Base-by-base conservation (phyloP, 2,113 vertebrate genomes). In the Solea senegalensis region DNA sequence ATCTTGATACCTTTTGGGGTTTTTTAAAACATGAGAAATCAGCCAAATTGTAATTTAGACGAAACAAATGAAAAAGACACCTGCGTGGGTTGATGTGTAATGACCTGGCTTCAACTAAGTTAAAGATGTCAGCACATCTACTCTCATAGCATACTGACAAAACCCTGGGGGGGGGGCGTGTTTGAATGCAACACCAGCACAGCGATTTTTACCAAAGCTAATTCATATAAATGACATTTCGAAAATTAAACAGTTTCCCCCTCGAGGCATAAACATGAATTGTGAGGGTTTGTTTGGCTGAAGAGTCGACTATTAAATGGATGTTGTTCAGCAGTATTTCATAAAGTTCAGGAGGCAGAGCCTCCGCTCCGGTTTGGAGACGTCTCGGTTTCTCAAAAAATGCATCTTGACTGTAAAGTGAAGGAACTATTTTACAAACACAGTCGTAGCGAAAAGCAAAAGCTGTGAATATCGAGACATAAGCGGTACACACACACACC, bases 171-270 rank as follows among this genome's bases (percentile, higher is more conserved):
- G 21, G 21, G 21, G 21, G 21, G 21, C 21, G 5, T 55, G 53
- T 34, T 8, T 13, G 11, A 11, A 13, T 26, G 7, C 5, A 13
- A 39, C 45, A 10, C 13, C 53, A 14, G 26, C 53, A 12, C 27
- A 7, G 54, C 51, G 9, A 7, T 8, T 8, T 40, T 8, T 26
- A 39, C 14, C 45, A 45, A 51, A 68, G 27, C 53, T 15, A 27
- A 51, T 62, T 80, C 26, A 69, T 21, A 52, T 0, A 51, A 65
- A 65, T n/a, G 2, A n/a, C 27, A 69, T 58, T 48, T 45, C 10
- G 26, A 64, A 55, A 66, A 81, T 62, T n/a, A 61, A 65, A 63
- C 43, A 63, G 56, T 59, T 57, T 48, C 55, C 52, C 55, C 52
- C 13, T 39, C 59, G 48, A 48, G 13, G 59, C 34, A 48, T n/a